Conservation (phyloP, 1,140 invertebrate genomes). For the Drosophila biarmipes region DNA sequence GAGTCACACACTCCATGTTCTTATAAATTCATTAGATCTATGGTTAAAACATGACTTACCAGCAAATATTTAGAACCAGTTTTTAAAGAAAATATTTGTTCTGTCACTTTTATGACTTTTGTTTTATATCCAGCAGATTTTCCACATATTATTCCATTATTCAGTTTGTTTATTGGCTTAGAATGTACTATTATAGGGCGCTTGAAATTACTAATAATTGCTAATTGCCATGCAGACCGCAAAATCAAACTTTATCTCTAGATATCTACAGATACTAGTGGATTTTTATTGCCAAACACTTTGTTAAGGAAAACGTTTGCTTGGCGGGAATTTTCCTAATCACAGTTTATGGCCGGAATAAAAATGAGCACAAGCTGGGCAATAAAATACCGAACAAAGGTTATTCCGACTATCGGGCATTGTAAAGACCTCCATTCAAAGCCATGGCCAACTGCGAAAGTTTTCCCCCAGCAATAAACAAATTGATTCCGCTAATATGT, state of each 20-base stretch:
- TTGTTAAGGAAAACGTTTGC: neutral
- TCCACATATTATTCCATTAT: neutral
- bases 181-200: neutral
- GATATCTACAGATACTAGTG: neutral
- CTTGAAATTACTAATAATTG: neutral
- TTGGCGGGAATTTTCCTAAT: slow-evolving; percentile 2
- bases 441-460: neutral
- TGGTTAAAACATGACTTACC: no score
- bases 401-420: neutral
- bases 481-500: neutral
- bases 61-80: no score
- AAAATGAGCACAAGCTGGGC: neutral
- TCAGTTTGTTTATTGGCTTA: neutral
- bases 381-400: neutral
- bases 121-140: no score
- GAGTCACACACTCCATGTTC: no score
- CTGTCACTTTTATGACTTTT: no score
- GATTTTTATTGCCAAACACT: neutral
- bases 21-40: no score
- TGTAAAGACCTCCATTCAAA: neutral
- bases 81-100: no score
- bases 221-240: neutral
- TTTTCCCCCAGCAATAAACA: neutral
- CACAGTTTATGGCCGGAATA: neutral
- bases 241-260: neutral